A percentile compares a stretch with the other conserved stretches of the same genome.
Evolutionary conservation across 2,888 invertebrate genomes (phyloP).

Genomic region (Patella depressa): DNA sequence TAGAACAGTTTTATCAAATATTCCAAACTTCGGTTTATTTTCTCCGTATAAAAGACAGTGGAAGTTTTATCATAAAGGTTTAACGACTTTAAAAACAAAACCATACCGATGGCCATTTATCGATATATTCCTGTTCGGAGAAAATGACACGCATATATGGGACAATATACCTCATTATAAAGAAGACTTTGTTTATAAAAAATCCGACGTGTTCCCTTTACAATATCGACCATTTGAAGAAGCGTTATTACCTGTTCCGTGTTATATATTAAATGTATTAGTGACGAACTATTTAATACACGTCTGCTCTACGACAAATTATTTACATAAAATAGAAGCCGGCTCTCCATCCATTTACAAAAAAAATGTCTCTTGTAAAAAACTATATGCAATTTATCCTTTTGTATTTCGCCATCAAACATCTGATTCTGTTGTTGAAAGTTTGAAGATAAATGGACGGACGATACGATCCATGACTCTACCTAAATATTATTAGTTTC

Average conservation of each 20-base stretch:
- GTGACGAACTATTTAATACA: slow-evolving; percentile 23
- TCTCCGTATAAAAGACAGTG: slow-evolving; percentile 38
- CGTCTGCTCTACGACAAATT: slow-evolving; percentile 32
- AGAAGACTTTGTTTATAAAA: slow-evolving; percentile 26
- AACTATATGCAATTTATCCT: slow-evolving; percentile 36
- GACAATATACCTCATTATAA: slow-evolving; percentile 31
- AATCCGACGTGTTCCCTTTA: slow-evolving; percentile 36
- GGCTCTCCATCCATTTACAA: slow-evolving; percentile 14
- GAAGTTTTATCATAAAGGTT: slow-evolving; percentile 47
- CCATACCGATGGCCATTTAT: slow-evolving; percentile 56
- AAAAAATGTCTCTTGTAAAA: slow-evolving; percentile 30
- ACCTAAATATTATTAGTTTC: background rate
- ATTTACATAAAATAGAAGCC: slow-evolving; percentile 37
- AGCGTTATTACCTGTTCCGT: slow-evolving; percentile 36
- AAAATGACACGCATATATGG: slow-evolving; percentile 51
- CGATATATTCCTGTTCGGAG: slow-evolving; percentile 56
- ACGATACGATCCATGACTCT: background rate
- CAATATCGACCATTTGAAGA: slow-evolving; percentile 36
- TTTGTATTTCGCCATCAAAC: slow-evolving; percentile 49
- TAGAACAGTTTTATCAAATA: slow-evolving; percentile 21
- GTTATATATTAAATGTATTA: slow-evolving; percentile 25
- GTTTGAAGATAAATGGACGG: background rate
- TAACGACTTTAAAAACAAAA: slow-evolving; percentile 36
- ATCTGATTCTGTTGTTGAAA: background rate
- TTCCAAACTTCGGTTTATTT: slow-evolving; percentile 37